Percentiles rank a stretch among this genome's conserved stretches.
These are phyloP conservation scores for Entosphenus tridentatus DNA, from an alignment of 2,113 vertebrate species.

Conservation along the genomic window DNA sequence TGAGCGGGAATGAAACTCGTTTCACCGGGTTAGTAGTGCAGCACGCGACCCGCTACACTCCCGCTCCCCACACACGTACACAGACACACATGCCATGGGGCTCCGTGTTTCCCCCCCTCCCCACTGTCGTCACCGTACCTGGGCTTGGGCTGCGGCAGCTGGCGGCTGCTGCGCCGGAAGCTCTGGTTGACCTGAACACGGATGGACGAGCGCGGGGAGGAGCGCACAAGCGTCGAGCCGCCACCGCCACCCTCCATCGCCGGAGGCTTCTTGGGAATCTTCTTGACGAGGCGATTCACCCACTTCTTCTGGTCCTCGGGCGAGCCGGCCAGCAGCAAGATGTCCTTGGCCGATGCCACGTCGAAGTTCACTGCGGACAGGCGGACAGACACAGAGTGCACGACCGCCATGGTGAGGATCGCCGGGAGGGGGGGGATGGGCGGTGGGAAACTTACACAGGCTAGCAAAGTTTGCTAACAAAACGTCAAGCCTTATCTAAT, in stretches of 20 bases:
- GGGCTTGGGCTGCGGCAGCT: conserved; percentile 50
- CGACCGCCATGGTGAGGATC: too few species aligned
- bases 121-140: conserved; percentile 29
- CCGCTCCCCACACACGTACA: too few species aligned
- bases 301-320: conserved; percentile 98
- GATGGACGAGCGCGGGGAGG: conserved; percentile 69
- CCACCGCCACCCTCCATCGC: neutral
- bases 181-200: conserved; percentile 81
- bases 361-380: conserved; percentile 62
- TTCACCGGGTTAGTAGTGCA: too few species aligned
- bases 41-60: too few species aligned
- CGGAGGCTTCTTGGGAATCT: conserved; percentile 85
- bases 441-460: too few species aligned
- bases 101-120: too few species aligned
- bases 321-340: conserved; percentile 70
- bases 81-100: too few species aligned
- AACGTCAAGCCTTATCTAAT: too few species aligned
- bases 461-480: too few species aligned
- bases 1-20: too few species aligned
- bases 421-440: too few species aligned
- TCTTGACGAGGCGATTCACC: conserved; percentile 93
- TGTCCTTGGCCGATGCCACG: conserved; percentile 79
- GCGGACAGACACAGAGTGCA: neutral
- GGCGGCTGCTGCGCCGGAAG: conserved; percentile 78
- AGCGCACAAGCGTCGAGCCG: conserved; percentile 46